Base-by-base conservation (phyloP, 1,140 invertebrate genomes). In the Hydropsyche tenuis region DNA sequence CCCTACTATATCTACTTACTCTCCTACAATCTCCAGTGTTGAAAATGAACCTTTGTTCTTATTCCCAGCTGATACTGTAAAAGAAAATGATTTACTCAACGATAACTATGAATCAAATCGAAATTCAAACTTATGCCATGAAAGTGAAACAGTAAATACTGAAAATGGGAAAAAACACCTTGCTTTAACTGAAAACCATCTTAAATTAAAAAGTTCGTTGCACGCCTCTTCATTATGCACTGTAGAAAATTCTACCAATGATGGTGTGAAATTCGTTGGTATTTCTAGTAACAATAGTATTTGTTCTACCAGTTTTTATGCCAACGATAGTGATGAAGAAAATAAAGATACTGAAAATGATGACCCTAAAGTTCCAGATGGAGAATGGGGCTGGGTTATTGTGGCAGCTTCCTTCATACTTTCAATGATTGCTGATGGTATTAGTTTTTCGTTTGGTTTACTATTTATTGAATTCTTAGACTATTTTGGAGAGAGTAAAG, bases 391-490 rank as follows among this genome's bases (percentile, higher is more conserved):
- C 0, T 97, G 95, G 95, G 88, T 96, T 9, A 93, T 97, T 0
- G 94, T 97, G 0, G 81, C 91, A 2, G 89, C 94, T 0, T 94
- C 94, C 0, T 88, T 97, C 68, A 80, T 96, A 43, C 91, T 96
- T 46, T 95, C 94, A 23, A 89, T 97, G 83, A 93, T 98, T n/a
- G 94, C 95, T n/a, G 96, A 98, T 82, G 96, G 96, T 0, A 91
- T 98, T 9, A 94, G 94, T 30, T 96, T 97, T 80, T 96, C 95
- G 0, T 97, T 97, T 81, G 96, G 96, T 0, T 83, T 97, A 0
- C 88, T 98, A 14, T 95, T 94, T 78, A 91, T 92, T 0, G 91
- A 97, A 79, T 93, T 98, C 79, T 83, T 95, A n/a, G 86, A 91
- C 4, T 90, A 96, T 79, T 98, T 97, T 80, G 85, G 88, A 7